Base-by-base conservation (phyloP, 2,113 vertebrate species). In the Tenebrosternarchus preto region DNA sequence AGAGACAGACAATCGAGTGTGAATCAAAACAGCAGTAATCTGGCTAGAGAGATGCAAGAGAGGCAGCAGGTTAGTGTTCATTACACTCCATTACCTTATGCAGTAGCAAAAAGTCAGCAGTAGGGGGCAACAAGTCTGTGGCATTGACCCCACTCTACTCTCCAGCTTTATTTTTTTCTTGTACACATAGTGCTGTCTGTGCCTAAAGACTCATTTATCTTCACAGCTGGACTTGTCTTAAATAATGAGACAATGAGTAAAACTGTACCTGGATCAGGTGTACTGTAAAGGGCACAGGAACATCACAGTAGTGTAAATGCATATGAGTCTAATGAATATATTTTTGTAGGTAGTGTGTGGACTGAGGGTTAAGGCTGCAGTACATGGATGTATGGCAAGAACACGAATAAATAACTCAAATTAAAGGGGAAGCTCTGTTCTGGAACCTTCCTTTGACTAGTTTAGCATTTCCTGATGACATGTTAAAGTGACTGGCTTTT, bases 71-170 rank as follows among this genome's bases (percentile, higher is more conserved):
- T 74, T 59, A 83, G 82, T 24, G 76, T 76, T 83, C 68, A 73
- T 76, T 46, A 80, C 64, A 63, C 64, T 56, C 73, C 59, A 76
- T 76, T 83, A 76, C 15, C 59, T 63, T 29, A n/a, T 19, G 61
- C 76, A 85, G 77, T 82, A 59, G 66, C 77, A 63, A 55, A 53
- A 50, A 53, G 11, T 33, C 56, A 80, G 61, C 80, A 82, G 83
- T 71, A 80, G 80, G 68, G 59, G 80, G 80, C 77, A 75, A 78
- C 83, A 78, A 64, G 39, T 73, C 59, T 77, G 78, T 74, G 50
- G 57, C 43, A 50, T 55, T 74, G 76, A 57, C 43, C 46, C 63
- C 60, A 63, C 43, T 74, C 70, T 46, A 22, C 53, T 24, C 43
- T 8, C 43, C 43, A 46, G 43, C 43, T 46, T 59, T 19, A 29